phyloP scores from a whole-genome alignment of 2,113 vertebrate species.

The Alethe diademata region DNA sequence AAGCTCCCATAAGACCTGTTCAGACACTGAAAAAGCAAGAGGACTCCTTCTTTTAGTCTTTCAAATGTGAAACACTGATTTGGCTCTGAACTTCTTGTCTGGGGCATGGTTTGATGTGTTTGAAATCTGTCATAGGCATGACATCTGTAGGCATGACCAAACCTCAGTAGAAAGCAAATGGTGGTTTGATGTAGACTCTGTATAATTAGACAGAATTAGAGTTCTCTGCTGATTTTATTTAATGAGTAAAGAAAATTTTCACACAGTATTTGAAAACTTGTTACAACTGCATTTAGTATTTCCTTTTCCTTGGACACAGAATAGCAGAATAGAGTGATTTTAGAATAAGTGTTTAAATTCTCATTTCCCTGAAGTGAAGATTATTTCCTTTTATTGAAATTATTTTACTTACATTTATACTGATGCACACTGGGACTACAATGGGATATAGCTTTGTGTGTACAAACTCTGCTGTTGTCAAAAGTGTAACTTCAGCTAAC shows the following conservation, averaged over 20 bases:
- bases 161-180: background rate
- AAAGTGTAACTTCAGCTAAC: background rate
- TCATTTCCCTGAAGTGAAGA: background rate
- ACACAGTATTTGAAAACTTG: rapidly evolving
- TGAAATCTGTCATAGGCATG: background rate
- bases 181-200: background rate
- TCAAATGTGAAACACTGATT: background rate
- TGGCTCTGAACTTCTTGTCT: background rate
- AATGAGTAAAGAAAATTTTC: background rate
- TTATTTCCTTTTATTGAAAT: background rate
- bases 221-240: background rate
- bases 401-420: background rate
- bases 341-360: background rate
- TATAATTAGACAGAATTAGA: background rate
- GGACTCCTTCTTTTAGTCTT: background rate
- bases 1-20: background rate
- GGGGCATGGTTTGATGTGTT: background rate
- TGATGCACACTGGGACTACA: background rate
- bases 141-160: background rate
- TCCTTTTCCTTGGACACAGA: background rate
- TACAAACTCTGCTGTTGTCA: background rate
- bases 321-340: background rate
- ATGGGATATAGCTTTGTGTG: no score
- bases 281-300: background rate
- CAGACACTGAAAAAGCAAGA: background rate